These are phyloP conservation scores for Pachypanchax playfairii DNA, from an alignment of 2,113 vertebrate species.

Conservation along the genomic window DNA sequence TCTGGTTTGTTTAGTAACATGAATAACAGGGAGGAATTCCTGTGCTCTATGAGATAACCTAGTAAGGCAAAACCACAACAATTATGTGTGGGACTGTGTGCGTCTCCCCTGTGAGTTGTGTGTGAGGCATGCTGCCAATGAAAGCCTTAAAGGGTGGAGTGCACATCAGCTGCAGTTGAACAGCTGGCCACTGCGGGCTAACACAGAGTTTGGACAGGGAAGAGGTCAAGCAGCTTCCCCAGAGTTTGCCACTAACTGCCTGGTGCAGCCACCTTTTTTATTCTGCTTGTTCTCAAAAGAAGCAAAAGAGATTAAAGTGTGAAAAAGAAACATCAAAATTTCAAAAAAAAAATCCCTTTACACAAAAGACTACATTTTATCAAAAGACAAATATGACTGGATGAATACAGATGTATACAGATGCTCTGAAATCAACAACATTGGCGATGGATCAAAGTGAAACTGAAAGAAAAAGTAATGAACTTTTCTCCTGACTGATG, in stretches of 20 bases:
- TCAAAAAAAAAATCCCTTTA: too few relatives aligned
- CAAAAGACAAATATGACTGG: neutral
- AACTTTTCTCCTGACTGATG: neutral
- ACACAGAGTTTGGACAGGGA: constrained; percentile 34
- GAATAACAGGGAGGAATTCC: constrained; percentile 40
- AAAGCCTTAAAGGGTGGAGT: constrained; percentile 72
- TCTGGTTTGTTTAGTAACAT: constrained; percentile 15
- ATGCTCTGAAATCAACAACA: neutral
- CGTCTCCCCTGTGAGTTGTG: constrained; percentile 22
- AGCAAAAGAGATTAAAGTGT: too few relatives aligned
- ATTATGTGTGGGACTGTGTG: too few relatives aligned
- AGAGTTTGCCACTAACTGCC: constrained; percentile 52
- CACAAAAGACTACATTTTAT: too few relatives aligned
- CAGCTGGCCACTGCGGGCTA: constrained; percentile 68
- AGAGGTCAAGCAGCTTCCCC: constrained; percentile 50
- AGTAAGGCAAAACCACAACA: constrained; percentile 47
- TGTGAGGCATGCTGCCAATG: constrained; percentile 63
- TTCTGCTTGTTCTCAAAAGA: too few relatives aligned
- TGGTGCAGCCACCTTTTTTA: constrained; percentile 51
- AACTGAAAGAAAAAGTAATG: neutral
- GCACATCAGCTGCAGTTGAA: constrained; percentile 67
- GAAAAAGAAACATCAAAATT: too few relatives aligned
- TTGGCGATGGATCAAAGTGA: neutral
- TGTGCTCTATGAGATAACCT: constrained; percentile 37
- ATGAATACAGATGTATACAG: neutral